Evolutionary conservation across 2,113 vertebrate species (phyloP).

Genomic region (Varanus salvator): DNA sequence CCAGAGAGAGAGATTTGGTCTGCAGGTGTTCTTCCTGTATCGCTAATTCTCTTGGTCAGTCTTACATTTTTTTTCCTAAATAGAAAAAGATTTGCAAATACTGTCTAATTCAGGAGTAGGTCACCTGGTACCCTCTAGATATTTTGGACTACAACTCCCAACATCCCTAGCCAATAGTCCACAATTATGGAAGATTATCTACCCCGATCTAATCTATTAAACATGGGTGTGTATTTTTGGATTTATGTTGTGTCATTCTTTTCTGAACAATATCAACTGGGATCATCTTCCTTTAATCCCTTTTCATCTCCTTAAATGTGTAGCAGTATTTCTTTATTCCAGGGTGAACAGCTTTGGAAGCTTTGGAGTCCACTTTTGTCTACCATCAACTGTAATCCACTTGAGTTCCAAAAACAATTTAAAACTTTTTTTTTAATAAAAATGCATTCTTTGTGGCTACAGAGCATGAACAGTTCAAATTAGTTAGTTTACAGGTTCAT

Average conservation of each 20-base stretch:
- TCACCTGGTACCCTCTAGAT: no score
- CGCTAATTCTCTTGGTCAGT: neutral
- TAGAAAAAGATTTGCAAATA: neutral
- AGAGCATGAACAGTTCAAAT: no score
- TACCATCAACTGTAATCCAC: no score
- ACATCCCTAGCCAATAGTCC: no score
- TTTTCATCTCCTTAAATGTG: neutral
- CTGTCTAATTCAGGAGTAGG: neutral
- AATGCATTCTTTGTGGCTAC: no score
- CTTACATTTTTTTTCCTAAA: no score
- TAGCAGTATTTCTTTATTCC: neutral
- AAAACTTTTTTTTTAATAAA: no score
- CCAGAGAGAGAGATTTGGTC: neutral
- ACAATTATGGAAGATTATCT: neutral
- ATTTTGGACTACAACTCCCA: no score
- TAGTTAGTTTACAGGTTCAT: no score
- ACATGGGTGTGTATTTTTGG: neutral
- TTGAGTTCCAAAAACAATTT: no score
- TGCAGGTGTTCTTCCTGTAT: neutral
- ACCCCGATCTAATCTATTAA: neutral
- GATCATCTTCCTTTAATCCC: neutral
- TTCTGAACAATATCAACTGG: neutral
- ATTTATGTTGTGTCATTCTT: neutral
- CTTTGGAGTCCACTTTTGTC: no score
- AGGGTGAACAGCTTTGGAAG: no score